Conservation (phyloP, 2,888 invertebrate genomes). For the Embidobia sp. region DNA sequence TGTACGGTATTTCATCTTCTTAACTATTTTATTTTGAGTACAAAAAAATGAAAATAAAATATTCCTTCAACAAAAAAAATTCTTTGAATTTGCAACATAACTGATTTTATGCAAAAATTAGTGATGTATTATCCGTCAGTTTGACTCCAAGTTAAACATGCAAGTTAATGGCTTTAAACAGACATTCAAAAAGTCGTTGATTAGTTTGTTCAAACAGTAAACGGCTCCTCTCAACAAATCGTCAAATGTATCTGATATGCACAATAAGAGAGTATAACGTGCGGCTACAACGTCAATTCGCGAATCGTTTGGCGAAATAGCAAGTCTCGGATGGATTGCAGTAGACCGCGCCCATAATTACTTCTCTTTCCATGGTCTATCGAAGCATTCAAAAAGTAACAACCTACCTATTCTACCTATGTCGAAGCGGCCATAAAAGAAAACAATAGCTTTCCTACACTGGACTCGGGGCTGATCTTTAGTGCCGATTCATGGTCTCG, state of each 20-base stretch:
- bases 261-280: constrained; percentile 33
- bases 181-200: constrained; percentile 5
- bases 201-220: constrained; percentile 33
- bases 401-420: constrained; percentile 63
- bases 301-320: constrained; percentile 58
- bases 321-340: constrained; percentile 44
- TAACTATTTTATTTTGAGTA: no score
- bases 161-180: no score
- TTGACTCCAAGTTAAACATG: no score
- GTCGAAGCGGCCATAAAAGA: constrained; percentile 69
- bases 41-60: no score
- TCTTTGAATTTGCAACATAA: no score
- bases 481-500: constrained; percentile 76
- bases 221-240: constrained; percentile 28
- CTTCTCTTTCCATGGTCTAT: constrained; percentile 76
- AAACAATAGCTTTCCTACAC: constrained; percentile 72
- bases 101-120: no score
- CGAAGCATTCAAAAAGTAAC: constrained; percentile 66
- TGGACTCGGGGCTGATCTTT: constrained; percentile 69
- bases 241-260: constrained; percentile 43
- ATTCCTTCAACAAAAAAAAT: no score
- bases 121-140: no score
- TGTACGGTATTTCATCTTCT: no score
- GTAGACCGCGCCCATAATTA: constrained; percentile 76
- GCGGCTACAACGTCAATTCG: constrained; percentile 39